Conservation (phyloP, 2,888 invertebrate species). For the Pristionchus maxplancki region DNA sequence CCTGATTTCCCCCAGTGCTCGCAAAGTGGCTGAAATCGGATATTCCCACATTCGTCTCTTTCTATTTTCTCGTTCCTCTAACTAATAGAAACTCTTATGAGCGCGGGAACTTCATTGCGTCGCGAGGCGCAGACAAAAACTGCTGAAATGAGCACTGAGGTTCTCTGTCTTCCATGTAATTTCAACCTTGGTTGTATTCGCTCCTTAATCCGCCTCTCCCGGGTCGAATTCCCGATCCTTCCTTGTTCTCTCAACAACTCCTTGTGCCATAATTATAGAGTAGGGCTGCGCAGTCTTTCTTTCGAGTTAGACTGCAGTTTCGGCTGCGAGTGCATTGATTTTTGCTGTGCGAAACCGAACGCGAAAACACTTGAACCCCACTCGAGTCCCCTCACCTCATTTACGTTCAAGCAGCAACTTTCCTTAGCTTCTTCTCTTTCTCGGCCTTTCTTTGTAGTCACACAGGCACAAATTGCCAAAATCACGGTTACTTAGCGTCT, state of each 20-base stretch:
- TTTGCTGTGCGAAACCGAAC: not conserved
- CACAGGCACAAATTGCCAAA: not conserved
- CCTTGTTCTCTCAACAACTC: constrained; percentile 31
- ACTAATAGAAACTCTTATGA: not conserved
- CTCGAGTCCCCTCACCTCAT: not conserved
- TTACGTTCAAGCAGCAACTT: not conserved
- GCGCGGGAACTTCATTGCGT: not conserved
- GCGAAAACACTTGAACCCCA: constrained; percentile 13
- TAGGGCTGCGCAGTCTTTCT: not conserved
- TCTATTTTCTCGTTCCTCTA: not conserved
- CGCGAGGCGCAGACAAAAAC: not conserved
- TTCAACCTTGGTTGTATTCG: constrained; percentile 34
- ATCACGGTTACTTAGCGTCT: too few relatives aligned
- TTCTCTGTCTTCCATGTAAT: not conserved
- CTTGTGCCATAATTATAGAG: not conserved
- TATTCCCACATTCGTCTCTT: constrained; percentile 23
- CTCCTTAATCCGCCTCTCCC: constrained; percentile 2
- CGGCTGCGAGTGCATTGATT: constrained; percentile 26
- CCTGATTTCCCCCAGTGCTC: not conserved
- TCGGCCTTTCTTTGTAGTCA: not conserved
- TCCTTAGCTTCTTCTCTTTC: not conserved
- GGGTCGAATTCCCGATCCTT: not conserved
- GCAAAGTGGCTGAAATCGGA: constrained; percentile 6
- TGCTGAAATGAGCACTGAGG: not conserved
- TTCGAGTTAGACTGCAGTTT: not conserved